phyloP scores from a whole-genome alignment of 2,113 vertebrate species.

The Xyliphius kryptos region DNA sequence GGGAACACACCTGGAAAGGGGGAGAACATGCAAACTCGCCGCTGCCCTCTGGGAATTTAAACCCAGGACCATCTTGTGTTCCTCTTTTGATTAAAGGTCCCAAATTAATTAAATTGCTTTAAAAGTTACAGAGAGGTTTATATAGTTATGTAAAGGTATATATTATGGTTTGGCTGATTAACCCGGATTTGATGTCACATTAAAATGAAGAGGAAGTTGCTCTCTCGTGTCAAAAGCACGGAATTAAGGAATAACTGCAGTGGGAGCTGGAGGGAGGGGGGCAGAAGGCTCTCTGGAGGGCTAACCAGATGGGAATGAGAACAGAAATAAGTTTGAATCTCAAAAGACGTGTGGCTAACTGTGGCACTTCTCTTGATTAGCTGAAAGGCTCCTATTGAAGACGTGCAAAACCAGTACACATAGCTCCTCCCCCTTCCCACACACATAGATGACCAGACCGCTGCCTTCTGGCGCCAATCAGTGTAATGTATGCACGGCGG shows the following conservation, averaged over 20 bases:
- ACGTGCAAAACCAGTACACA: conserved; percentile 9
- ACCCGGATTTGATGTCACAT: no score
- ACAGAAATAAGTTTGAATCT: conserved; percentile 27
- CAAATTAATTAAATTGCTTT: no score
- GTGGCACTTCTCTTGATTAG: conserved; percentile 42
- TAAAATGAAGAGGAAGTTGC: no score
- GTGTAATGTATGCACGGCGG: conserved; percentile 34
- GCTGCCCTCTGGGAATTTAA: no score
- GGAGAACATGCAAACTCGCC: no score
- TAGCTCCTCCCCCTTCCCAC: conserved; percentile 11
- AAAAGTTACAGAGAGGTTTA: no score
- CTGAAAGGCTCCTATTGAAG: conserved; percentile 20
- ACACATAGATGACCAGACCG: conserved; percentile 29
- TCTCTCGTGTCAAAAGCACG: no score
- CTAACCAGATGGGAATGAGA: conserved; percentile 36
- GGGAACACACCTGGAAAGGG: no score
- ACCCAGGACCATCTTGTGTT: no score
- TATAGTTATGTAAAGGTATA: no score
- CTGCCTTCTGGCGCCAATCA: conserved; percentile 35
- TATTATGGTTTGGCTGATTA: no score
- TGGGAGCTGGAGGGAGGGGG: neutral
- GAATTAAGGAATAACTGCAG: conserved; percentile 4
- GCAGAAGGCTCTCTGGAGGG: conserved; percentile 21
- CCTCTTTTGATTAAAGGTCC: no score
- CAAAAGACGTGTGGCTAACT: conserved; percentile 26